Evolutionary conservation across 2,797 vertebrate species (phyloP), one percentile per base, ranked within the genome.

Genomic region (Micromesistius poutassou): DNA sequence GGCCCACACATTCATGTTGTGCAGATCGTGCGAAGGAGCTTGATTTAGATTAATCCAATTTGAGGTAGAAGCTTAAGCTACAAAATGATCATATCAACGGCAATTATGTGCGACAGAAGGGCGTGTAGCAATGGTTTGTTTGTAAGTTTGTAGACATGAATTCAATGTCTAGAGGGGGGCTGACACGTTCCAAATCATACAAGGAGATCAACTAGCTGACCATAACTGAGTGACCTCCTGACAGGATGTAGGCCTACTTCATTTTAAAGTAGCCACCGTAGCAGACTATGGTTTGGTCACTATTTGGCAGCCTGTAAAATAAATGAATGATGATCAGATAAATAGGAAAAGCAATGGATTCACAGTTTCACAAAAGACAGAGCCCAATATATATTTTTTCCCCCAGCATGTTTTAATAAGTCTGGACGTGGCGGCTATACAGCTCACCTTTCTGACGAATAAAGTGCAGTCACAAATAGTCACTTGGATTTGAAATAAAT

Each of bases 391-490:
- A 0, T 30, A 13, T 70, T 8, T 10, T 30, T 70, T 71, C 4
- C 72, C 78, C 75, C 76, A 86, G 78, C 78, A 80, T 82, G 80
- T 87, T 90, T 92, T 38, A 87, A 89, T 89, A 72, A 82, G 77
- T 86, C 74, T 14, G 28, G 19, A 71, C 30, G 81, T 78, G 77
- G 81, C 31, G 86, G 81, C 78, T 85, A 81, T 76, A 40, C 78
- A 19, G 22, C 72, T 81, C 80, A 84, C 76, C n/a, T 72, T 73
- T 74, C 35, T 42, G 31, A 74, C 75, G 80, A 82, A 81, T 90
- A 92, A 92, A 92, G 91, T 92, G 91, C 89, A 86, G 55, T 79
- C 80, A 88, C 31, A 79, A 66, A 84, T 71, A 80, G 76, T 33
- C 30, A 35, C 5, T 76, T 82, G 71, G 77, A 83, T 78, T 35